Base-by-base conservation (phyloP, 1,140 invertebrate species). In the Drosophila burlai region DNA sequence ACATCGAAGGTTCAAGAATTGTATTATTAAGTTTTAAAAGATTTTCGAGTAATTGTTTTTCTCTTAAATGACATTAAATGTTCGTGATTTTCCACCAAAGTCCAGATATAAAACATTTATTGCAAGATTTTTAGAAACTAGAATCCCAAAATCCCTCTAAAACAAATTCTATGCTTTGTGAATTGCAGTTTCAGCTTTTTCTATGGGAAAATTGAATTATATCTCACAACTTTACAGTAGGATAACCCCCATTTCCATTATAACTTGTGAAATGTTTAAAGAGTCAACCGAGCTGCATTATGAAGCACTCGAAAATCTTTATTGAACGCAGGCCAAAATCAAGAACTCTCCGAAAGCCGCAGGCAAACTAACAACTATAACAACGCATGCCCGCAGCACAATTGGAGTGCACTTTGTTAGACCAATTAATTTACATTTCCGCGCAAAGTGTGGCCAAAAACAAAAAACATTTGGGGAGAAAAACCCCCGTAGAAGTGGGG, bases 391-490 rank as follows among this genome's bases (percentile, higher is more conserved):
- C 69, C 69, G 66, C 83, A 72, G 83, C 72, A 74, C 60, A 82
- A 82, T 80, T 90, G 52, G 80, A 90, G 85, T 90, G 85, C 85
- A 90, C 85, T 90, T 90, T 82, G 85, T 90, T 90, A 85, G 80
- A 90, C 85, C 85, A 90, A 90, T 90, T 90, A 90, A 90, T 90
- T 90, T 90, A 90, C 85, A 90, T 90, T 90, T 90, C 85, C 85
- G 86, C 81, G 81, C 85, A 84, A 68, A 90, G 69, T 82, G 63
- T 72, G 61, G 63, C 61, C 72, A 36, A 80, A 83, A 80, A 84
- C 66, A 73, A 40, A 55, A 60, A 49, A 24, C 54, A 55, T 55
- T 45, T 9, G 2, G 21, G 57, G 45, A 38, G 46, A 18, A 45
- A 63, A 68, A 61, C 52, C 38, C 4, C 16, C 21, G 3, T 42